Base-by-base conservation (phyloP, 2,797 vertebrate genomes). In the Remorina albescens region DNA sequence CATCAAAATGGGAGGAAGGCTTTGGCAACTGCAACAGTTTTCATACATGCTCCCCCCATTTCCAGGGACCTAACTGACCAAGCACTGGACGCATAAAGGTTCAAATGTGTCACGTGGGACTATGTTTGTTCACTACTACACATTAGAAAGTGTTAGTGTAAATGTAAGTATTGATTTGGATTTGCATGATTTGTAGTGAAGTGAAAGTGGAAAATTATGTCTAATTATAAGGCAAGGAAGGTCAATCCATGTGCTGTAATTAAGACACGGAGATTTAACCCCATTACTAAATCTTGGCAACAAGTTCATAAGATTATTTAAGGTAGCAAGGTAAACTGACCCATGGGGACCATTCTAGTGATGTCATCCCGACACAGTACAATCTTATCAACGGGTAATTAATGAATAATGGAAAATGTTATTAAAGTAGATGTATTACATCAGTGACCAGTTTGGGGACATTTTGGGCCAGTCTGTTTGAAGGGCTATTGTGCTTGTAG, bases 231-330 rank as follows among this genome's bases (percentile, higher is more conserved):
- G 36, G 36, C 21, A 18, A 18, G 8, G 0, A 16, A 58, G 2
- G 37, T 39, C 5, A n/a, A 62, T 12, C 11, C 26, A 10, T 61
- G 11, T 39, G 19, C 18, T 63, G 15, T 65, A 39, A 53, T 21
- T 66, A 21, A 23, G 9, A 37, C 19, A 28, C 6, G 5, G 4
- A 41, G 57, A 42, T 50, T 62, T 63, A 69, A 63, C 54, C 61
- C 16, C 57, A 71, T 65, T 67, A 73, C 21, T 12, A 28, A 57
- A 58, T 58, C 44, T 59, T 67, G 46, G 42, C 42, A 57, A 50
- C 42, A 57, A 6, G n/a, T 44, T 58, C 44, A 36, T 13, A 58
- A 21, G 5, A 49, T 49, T 23, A 58, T 58, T 76, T 47, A 49
- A 75, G 34, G 34, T 39, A 64, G 49, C 37, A 70, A 54, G 55